Base-by-base conservation (phyloP, 2,888 invertebrate species). In the Noctua fimbriata region DNA sequence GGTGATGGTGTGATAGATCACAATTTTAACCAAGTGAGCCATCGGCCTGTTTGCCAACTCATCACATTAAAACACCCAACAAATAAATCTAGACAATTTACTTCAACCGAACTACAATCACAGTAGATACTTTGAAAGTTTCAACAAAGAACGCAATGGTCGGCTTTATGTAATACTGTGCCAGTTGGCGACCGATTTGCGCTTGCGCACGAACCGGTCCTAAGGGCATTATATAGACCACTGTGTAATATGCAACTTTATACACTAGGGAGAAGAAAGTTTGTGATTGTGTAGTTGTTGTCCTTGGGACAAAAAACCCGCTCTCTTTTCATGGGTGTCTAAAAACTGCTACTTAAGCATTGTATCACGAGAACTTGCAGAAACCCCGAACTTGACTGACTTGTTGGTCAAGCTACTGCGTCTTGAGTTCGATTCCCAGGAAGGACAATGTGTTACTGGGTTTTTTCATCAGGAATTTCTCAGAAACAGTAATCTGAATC, bases 141-240 rank as follows among this genome's bases (percentile, higher is more conserved):
- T 73, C 73, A 84, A 85, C 87, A 85, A 85, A 84, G 72, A 79
- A 72, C 72, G 80, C 44, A 87, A 77, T 28, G 52, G 69, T 71
- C 41, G 28, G 44, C n/a, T 67, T 86, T 86, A 88, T 85, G 82
- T 88, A 86, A 86, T 69, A 76, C 52, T 58, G 79, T 82, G 85
- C 81, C 75, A 82, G 86, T 71, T 80, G 77, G 81, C 73, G 78
- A 76, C 78, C 73, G 85, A 71, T 83, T 81, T 80, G 81, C 78
- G 74, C 81, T 76, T 81, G 82, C 81, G 80, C 78, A 87, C 63
- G 41, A 89, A 92, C 90, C 90, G 88, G 90, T 89, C 86, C 84
- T 89, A 92, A 92, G 93, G 93, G 92, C 91, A 89, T 78, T 88
- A 93, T 91, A 84, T 93, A 87, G 93, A 91, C 86, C 91, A 89